phyloP scores from a whole-genome alignment of 2,888 invertebrate genomes.

The Aethes cnicana region DNA sequence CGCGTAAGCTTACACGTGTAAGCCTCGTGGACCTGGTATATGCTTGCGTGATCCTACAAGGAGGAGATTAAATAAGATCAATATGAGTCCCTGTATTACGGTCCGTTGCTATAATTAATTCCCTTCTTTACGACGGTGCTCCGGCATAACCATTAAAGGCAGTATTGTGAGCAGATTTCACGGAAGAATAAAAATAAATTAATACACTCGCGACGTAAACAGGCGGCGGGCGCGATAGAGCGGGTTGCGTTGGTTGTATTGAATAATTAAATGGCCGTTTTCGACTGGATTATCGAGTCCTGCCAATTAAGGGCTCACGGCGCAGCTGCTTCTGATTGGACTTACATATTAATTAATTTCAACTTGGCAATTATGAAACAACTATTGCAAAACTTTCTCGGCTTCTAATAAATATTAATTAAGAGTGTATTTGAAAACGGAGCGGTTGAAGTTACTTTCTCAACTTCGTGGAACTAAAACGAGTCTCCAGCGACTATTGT shows the following conservation, averaged over 20 bases:
- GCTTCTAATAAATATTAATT: conserved; percentile 32
- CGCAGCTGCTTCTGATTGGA: conserved; percentile 53
- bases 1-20: neutral
- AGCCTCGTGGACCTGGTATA: neutral
- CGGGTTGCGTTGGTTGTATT: conserved; percentile 47
- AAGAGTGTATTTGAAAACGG: conserved; percentile 22
- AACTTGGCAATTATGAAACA: conserved; percentile 44
- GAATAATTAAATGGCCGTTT: conserved; percentile 61
- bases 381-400: conserved; percentile 33
- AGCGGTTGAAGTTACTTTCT: conserved; percentile 10
- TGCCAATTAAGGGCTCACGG: conserved; percentile 62
- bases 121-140: conserved; percentile 21
- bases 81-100: conserved; percentile 18
- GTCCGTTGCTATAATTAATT: conserved; percentile 20
- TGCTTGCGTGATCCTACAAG: conserved; percentile 3
- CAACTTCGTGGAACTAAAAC: conserved; percentile 20
- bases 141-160: conserved; percentile 22
- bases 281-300: conserved; percentile 59
- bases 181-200: conserved; percentile 37
- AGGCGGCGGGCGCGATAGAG: conserved; percentile 44
- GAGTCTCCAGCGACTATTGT: conserved; percentile 22
- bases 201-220: conserved; percentile 41
- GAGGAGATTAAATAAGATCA: conserved; percentile 19
- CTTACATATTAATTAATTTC: conserved; percentile 56
- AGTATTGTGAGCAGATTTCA: conserved; percentile 25